Evolutionary conservation across 2,113 vertebrate species (phyloP), one percentile per base, ranked within the genome.

Genomic region (Proteles cristata): DNA sequence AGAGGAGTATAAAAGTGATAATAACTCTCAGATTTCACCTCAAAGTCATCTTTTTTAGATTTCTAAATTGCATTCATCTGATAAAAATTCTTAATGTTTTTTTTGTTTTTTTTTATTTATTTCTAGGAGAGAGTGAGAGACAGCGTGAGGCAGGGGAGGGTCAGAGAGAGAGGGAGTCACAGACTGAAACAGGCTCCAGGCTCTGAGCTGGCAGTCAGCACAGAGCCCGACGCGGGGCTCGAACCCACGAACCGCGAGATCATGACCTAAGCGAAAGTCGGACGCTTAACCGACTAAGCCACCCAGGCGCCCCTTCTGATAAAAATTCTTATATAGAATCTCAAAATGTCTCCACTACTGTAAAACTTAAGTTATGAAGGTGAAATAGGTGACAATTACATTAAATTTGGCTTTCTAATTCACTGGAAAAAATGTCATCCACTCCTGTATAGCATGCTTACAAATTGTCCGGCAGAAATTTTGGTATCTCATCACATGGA

Each of bases 51-150:
- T 79, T 95, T 93, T 66, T 48, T 74, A 94, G 63, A 68, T 84
- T 95, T 91, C 28, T 63, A 87, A 93, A 71, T 21, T 65, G 43
- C 10, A 28, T 63, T 88, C 73, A 66, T 68, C 63, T 48, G 77
- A 73, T 97, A 71, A 90, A 82, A 84, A 74, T 55, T 91, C 45
- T 85, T 76, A 80, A n/a, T n/a, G n/a, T n/a, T n/a, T n/a, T n/a
- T n/a, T n/a, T n/a, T n/a, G n/a, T n/a, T n/a, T n/a, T n/a, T n/a
- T n/a, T n/a, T n/a, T n/a, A n/a, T n/a, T n/a, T n/a, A n/a, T n/a
- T n/a, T n/a, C n/a, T n/a, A n/a, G n/a, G n/a, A n/a, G n/a, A n/a
- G n/a, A n/a, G n/a, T n/a, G n/a, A n/a, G n/a, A n/a, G n/a, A n/a
- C n/a, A n/a, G n/a, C n/a, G n/a, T n/a, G n/a, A n/a, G n/a, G n/a